Percentiles rank a stretch among this genome's conserved stretches.
These are phyloP conservation scores for Myanophis thanlyinensis DNA, from an alignment of 2,113 vertebrate species.

Conservation along the genomic window DNA sequence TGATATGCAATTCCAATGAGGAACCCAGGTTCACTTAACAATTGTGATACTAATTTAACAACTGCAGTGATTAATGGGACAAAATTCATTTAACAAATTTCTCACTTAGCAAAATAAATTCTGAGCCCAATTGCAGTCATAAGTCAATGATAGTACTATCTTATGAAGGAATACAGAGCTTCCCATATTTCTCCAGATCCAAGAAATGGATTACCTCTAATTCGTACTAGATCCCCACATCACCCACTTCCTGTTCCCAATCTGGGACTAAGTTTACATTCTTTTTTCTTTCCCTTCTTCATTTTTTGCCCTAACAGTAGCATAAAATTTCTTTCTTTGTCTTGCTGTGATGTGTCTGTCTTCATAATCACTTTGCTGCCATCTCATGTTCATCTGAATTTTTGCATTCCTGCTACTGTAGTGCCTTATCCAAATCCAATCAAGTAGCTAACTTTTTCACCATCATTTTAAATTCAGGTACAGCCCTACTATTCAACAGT, in stretches of 20 bases:
- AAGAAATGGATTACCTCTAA: neutral
- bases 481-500: neutral
- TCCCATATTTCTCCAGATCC: neutral
- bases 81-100: no score
- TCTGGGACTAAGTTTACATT: neutral
- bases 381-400: neutral
- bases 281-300: neutral
- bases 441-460: neutral
- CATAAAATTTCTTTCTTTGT: neutral
- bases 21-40: no score
- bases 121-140: no score
- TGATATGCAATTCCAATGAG: no score
- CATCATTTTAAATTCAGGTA: neutral
- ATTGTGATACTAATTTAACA: no score
- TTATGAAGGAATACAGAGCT: neutral
- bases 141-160: neutral
- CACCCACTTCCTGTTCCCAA: neutral
- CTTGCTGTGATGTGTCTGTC: neutral
- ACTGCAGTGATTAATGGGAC: no score
- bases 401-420: neutral
- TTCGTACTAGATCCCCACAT: neutral
- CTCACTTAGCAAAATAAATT: no score
- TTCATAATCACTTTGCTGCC: neutral
- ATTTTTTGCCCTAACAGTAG: neutral
- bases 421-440: neutral